Evolutionary conservation across 2,113 vertebrate species (phyloP).

Genomic region (Thalassarche chlororhynchos): DNA sequence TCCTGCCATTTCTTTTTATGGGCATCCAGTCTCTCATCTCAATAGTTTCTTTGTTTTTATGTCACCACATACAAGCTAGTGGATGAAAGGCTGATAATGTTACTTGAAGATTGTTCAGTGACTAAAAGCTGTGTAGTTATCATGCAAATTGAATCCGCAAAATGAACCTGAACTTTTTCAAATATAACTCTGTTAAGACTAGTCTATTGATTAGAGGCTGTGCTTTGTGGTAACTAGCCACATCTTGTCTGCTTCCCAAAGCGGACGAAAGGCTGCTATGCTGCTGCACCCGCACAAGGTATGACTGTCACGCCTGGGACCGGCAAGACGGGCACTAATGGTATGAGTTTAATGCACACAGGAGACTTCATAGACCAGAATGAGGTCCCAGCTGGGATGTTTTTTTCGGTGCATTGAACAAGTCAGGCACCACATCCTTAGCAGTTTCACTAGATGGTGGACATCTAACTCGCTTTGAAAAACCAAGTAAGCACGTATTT

Average conservation of each 20-base stretch:
- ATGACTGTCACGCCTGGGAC: no score
- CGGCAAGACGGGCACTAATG: rapidly evolving
- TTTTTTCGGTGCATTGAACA: background rate
- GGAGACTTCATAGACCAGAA: background rate
- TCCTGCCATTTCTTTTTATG: background rate
- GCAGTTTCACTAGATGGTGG: background rate
- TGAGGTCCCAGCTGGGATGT: background rate
- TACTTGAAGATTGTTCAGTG: background rate
- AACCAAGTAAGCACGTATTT: background rate
- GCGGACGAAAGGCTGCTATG: rapidly evolving
- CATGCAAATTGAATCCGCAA: background rate
- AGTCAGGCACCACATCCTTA: background rate
- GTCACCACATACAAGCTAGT: background rate
- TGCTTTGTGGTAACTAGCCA: background rate
- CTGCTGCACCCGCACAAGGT: background rate
- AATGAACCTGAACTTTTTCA: background rate
- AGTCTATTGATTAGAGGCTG: background rate
- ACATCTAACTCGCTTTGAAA: background rate
- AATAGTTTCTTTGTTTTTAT: background rate
- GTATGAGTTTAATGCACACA: background rate
- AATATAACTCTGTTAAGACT: background rate
- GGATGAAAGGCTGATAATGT: background rate
- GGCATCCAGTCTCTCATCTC: background rate
- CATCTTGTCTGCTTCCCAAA: background rate
- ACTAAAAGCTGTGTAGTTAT: background rate